These are phyloP conservation scores for Conus ventricosus DNA, from an alignment of 1,140 invertebrate species.

Conservation along the genomic window DNA sequence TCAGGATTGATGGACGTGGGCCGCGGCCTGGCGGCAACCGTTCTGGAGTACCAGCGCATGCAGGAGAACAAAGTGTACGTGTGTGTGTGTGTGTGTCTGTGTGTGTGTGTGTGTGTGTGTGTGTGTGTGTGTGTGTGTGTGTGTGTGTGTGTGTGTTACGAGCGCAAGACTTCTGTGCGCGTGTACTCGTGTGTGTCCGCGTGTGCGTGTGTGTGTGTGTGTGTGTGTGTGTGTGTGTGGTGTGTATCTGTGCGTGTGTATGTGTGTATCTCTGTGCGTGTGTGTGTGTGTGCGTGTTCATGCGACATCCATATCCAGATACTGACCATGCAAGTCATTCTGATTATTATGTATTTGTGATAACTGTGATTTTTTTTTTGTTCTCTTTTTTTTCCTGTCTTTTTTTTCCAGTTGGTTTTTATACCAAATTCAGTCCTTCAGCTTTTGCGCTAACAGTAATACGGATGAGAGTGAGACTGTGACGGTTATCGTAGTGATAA, in stretches of 20 bases:
- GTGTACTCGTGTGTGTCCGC: not conserved
- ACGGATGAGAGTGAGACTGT: not conserved
- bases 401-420: too few species aligned
- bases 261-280: not conserved
- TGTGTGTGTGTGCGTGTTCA: not conserved
- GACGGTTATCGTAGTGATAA: not conserved
- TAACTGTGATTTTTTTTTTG: too few species aligned
- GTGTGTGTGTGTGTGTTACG: too few species aligned
- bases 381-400: too few species aligned
- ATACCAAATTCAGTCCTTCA: too few species aligned
- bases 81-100: not conserved
- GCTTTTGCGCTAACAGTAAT: too few species aligned
- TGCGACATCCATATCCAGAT: not conserved
- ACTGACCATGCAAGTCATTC: not conserved
- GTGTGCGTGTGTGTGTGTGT: not conserved
- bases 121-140: not conserved
- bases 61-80: constrained; percentile 66
- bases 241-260: not conserved
- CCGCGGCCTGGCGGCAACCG: constrained; percentile 61
- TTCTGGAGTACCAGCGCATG: constrained; percentile 65
- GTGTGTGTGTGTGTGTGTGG: not conserved
- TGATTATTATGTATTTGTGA: too few species aligned
- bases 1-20: constrained; percentile 71
- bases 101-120: not conserved
- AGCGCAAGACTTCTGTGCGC: not conserved